phyloP scores from a whole-genome alignment of 1,140 invertebrate genomes.

The Tribolium castaneum region DNA sequence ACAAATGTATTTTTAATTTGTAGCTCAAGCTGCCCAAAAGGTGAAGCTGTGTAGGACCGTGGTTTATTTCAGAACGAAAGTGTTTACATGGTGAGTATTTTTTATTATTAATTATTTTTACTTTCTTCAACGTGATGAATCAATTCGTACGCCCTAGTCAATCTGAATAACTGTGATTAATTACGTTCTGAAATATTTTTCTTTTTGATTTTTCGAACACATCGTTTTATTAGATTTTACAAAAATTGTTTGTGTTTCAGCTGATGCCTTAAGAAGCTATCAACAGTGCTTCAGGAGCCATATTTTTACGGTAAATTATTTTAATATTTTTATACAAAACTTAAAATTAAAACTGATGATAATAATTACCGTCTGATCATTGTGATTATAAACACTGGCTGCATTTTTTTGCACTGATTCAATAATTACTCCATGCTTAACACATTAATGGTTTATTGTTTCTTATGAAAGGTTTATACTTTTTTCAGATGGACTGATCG shows the following conservation, averaged over 20 bases:
- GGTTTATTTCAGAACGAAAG: too few relatives aligned
- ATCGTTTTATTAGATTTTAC: neutral
- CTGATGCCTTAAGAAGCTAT: too few relatives aligned
- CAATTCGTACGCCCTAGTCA: conserved; percentile 5
- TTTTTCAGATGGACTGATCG: too few relatives aligned
- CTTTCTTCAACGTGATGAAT: neutral
- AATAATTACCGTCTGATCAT: conserved; percentile 27
- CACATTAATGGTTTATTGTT: too few relatives aligned
- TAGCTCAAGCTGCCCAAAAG: neutral
- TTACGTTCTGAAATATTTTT: neutral
- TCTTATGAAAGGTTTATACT: too few relatives aligned
- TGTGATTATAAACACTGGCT: conserved; percentile 27
- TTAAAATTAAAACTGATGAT: neutral
- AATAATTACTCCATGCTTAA: too few relatives aligned
- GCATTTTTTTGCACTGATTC: conserved; percentile 5
- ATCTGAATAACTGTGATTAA: neutral
- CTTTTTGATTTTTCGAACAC: neutral
- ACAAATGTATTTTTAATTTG: neutral
- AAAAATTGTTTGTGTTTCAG: neutral
- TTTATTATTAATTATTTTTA: too few relatives aligned
- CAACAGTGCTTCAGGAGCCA: neutral
- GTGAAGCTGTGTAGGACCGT: neutral
- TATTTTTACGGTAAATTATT: neutral
- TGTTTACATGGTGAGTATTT: too few relatives aligned
- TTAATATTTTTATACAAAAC: neutral